Evolutionary conservation across 2,888 invertebrate species (phyloP).

Genomic region (Stictocephala bisonia): DNA sequence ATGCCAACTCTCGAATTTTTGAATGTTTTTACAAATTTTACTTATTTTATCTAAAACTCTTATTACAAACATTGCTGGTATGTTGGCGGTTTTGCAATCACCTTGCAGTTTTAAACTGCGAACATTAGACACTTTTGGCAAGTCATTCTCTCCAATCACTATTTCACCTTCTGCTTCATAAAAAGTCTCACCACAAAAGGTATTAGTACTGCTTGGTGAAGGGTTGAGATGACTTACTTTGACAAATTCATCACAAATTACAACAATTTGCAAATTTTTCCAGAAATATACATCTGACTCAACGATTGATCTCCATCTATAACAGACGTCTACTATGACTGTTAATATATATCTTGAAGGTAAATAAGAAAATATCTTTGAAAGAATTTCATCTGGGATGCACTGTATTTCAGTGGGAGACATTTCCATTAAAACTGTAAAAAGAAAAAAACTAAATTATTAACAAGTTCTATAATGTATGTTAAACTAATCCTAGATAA

Average conservation of each 20-base stretch:
- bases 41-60: neutral
- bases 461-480: neutral
- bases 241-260: slow-evolving; percentile 1
- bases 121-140: neutral
- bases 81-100: neutral
- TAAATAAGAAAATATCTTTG: slow-evolving; percentile 7
- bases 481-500: neutral
- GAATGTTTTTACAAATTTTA: neutral
- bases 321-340: neutral
- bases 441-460: too few relatives aligned
- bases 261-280: neutral
- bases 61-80: neutral
- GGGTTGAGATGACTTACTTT: neutral
- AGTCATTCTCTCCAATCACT: slow-evolving; percentile 5
- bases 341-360: neutral
- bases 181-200: neutral
- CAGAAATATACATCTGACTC: neutral
- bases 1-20: neutral
- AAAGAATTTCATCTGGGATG: slow-evolving; percentile 14
- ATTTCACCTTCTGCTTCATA: neutral
- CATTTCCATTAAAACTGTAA: neutral
- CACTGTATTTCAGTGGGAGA: neutral
- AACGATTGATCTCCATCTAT: slow-evolving; percentile 2
- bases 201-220: too few relatives aligned
- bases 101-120: neutral